Conservation (phyloP, 2,888 invertebrate genomes). For the Nomada fabriciana region DNA sequence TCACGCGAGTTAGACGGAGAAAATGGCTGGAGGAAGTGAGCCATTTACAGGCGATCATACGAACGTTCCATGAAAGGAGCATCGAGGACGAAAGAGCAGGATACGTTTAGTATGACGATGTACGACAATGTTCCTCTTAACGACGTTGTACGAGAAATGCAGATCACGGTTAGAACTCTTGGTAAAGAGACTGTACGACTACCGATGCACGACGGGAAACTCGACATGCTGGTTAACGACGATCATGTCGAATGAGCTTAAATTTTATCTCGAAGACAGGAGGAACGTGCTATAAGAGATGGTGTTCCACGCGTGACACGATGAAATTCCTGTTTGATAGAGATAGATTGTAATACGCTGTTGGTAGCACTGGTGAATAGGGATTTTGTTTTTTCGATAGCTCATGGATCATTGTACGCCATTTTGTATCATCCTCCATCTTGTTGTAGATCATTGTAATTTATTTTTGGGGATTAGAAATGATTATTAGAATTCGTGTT, state of each 20-base stretch:
- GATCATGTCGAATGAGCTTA: slow-evolving; percentile 12
- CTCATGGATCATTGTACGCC: no score
- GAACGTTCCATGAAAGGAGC: background rate
- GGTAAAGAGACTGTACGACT: slow-evolving; percentile 10
- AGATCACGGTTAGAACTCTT: slow-evolving; percentile 1
- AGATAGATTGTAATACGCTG: background rate
- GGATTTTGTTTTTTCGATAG: no score
- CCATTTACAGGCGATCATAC: slow-evolving; percentile 14
- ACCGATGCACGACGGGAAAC: slow-evolving; percentile 24
- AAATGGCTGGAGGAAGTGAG: slow-evolving; percentile 1
- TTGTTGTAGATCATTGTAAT: no score
- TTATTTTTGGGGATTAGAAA: no score
- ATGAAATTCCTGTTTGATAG: slow-evolving; percentile 5
- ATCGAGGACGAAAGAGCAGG: background rate
- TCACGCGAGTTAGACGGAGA: slow-evolving; percentile 3
- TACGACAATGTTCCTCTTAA: slow-evolving; percentile 4
- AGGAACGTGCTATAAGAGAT: background rate
- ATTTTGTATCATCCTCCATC: no score
- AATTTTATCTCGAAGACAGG: slow-evolving; percentile 19
- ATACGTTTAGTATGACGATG: background rate
- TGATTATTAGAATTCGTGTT: no score
- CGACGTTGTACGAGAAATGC: slow-evolving; percentile 19
- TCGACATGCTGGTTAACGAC: slow-evolving; percentile 11
- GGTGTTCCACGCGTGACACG: background rate
- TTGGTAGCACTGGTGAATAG: slow-evolving; percentile 9